Percentiles rank a stretch among this genome's conserved stretches.
These are phyloP conservation scores for Athetis lepigone DNA, from an alignment of 2,888 invertebrate genomes.

Conservation along the genomic window DNA sequence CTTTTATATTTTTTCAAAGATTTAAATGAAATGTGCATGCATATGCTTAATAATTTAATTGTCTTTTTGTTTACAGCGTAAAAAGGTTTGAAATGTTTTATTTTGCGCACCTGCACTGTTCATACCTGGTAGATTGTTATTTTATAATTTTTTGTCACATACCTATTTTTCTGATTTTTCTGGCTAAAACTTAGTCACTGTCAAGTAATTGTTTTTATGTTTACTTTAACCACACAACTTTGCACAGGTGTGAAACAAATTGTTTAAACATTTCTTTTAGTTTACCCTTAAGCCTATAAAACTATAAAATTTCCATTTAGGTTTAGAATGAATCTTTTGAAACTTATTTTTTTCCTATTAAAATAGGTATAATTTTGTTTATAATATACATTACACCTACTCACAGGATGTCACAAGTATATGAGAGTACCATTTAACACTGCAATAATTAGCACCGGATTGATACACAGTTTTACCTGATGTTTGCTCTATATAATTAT, in stretches of 20 bases:
- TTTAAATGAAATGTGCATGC: slow-evolving; percentile 49
- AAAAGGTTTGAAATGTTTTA: slow-evolving; percentile 80
- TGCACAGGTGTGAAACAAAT: slow-evolving; percentile 49
- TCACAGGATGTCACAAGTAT: background rate
- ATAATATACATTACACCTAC: background rate
- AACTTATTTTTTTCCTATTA: too few species aligned
- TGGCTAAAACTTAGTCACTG: background rate
- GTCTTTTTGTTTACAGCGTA: slow-evolving; percentile 82
- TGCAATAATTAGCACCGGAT: slow-evolving; percentile 1
- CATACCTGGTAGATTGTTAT: slow-evolving; percentile 4
- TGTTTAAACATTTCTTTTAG: background rate
- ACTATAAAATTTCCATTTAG: too few species aligned
- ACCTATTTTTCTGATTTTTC: background rate
- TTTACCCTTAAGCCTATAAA: background rate
- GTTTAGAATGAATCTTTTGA: background rate
- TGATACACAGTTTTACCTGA: background rate
- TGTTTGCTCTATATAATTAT: background rate
- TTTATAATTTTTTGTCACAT: background rate
- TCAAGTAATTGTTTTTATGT: slow-evolving; percentile 9
- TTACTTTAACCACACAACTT: slow-evolving; percentile 26
- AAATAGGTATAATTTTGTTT: background rate
- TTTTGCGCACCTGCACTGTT: slow-evolving; percentile 56
- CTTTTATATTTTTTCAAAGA: background rate
- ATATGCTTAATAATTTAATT: slow-evolving; percentile 47
- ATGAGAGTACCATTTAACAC: background rate